These are phyloP conservation scores for Hippasteria phrygiana DNA, from an alignment of 53 echinoderm and acorn worm species.

Conservation along the genomic window DNA sequence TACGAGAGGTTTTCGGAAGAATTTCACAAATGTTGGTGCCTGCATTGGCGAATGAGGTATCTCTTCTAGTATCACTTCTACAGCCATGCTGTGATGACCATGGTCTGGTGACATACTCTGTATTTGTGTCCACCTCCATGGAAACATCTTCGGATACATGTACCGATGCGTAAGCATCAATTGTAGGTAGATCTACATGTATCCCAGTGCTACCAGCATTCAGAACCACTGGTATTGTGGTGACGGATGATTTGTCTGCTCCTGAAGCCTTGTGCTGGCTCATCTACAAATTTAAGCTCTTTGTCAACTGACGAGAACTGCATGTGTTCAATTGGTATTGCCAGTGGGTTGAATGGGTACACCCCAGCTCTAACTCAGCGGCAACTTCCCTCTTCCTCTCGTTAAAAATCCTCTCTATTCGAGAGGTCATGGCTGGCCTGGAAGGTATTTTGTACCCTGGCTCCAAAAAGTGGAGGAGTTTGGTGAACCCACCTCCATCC, in stretches of 20 bases:
- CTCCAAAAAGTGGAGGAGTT: too few species aligned
- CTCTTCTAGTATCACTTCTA: neutral
- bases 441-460: too few species aligned
- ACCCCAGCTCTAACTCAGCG: too few species aligned
- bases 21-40: neutral
- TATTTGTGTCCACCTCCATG: neutral
- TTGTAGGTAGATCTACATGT: neutral
- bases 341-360: too few species aligned
- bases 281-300: constrained; percentile 47
- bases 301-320: constrained; percentile 69
- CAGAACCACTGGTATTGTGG: constrained; percentile 6
- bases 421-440: too few species aligned
- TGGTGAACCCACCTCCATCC: too few species aligned
- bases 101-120: too few species aligned
- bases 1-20: neutral
- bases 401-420: too few species aligned
- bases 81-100: neutral
- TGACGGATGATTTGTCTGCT: neutral
- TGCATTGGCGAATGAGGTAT: neutral
- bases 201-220: constrained; percentile 5
- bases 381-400: too few species aligned
- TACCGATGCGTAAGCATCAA: neutral
- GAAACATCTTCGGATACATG: neutral
- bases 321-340: too few species aligned
- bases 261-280: constrained; percentile 10